Conservation (phyloP, 2,797 vertebrate genomes). For the Lagodon rhomboides region DNA sequence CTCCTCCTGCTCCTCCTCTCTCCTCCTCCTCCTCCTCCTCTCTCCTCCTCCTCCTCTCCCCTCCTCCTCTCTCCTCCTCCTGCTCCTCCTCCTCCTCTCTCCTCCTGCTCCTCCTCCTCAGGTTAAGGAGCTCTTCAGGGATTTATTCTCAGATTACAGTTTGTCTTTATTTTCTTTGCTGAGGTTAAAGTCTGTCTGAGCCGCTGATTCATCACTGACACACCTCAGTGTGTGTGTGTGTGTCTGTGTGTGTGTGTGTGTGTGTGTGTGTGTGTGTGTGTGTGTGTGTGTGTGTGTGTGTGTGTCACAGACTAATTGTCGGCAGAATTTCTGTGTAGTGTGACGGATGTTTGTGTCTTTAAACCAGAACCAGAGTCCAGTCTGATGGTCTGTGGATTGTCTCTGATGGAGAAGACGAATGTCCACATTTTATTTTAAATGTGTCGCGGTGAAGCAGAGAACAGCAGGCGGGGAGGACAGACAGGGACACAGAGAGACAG, state of each 20-base stretch:
- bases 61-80: neutral
- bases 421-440: no score
- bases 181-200: slow-evolving; percentile 54
- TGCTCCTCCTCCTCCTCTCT: neutral
- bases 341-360: no score
- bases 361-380: no score
- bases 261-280: slow-evolving; percentile 16
- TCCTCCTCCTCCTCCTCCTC: neutral
- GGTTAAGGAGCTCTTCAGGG: slow-evolving; percentile 14
- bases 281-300: neutral
- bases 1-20: neutral
- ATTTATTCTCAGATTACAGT: slow-evolving; percentile 44
- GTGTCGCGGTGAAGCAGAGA: no score
- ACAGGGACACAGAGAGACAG: no score
- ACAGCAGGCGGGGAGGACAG: no score
- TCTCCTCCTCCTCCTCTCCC: neutral
- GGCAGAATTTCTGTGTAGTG: no score
- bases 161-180: slow-evolving; percentile 27
- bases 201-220: slow-evolving; percentile 37
- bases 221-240: slow-evolving; percentile 17
- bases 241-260: slow-evolving; percentile 2
- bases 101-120: neutral
- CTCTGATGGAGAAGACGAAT: no score
- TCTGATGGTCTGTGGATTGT: no score
- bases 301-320: no score